Evolutionary conservation across 37 sponge, comb jelly and placozoan genomes (phyloP).

Genomic region (Chondrosia reniformis): DNA sequence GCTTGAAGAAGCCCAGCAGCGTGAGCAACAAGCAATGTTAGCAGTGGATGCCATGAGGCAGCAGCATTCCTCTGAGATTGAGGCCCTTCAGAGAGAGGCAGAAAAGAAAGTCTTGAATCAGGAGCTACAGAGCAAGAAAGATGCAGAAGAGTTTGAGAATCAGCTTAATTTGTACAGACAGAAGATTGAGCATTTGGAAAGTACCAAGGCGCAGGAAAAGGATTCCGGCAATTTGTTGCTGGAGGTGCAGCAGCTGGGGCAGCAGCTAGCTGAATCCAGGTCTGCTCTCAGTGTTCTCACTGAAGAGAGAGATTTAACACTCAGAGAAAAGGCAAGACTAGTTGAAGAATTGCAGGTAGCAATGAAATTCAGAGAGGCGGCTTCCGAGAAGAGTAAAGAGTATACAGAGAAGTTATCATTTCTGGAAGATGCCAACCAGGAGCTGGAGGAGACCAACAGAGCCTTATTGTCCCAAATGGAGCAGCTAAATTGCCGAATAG

Average conservation of each 20-base stretch:
- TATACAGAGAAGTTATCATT: constrained; percentile 3
- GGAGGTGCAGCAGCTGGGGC: background rate
- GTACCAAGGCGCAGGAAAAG: constrained; percentile 6
- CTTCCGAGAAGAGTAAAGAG: background rate
- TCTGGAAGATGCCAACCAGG: background rate
- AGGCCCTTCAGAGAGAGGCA: constrained; percentile 5
- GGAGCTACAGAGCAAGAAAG: background rate
- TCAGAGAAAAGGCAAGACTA: background rate
- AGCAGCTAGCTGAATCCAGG: background rate
- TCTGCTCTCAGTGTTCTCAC: background rate
- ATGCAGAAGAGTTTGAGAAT: background rate
- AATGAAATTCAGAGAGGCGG: background rate
- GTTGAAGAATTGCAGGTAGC: background rate
- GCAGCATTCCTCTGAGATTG: background rate
- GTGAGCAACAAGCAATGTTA: background rate
- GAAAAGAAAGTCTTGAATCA: background rate
- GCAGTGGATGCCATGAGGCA: background rate
- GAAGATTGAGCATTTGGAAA: background rate
- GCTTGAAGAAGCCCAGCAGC: constrained; percentile 14
- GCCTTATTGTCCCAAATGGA: constrained; percentile 57
- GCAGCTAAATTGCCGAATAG: constrained; percentile 9
- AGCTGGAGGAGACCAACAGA: constrained; percentile 21
- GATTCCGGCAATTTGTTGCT: background rate
- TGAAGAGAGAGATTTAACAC: too few species aligned
- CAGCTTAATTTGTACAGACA: background rate